Evolutionary conservation across 2,113 vertebrate genomes (phyloP).

Genomic region (Dissostichus mawsoni): DNA sequence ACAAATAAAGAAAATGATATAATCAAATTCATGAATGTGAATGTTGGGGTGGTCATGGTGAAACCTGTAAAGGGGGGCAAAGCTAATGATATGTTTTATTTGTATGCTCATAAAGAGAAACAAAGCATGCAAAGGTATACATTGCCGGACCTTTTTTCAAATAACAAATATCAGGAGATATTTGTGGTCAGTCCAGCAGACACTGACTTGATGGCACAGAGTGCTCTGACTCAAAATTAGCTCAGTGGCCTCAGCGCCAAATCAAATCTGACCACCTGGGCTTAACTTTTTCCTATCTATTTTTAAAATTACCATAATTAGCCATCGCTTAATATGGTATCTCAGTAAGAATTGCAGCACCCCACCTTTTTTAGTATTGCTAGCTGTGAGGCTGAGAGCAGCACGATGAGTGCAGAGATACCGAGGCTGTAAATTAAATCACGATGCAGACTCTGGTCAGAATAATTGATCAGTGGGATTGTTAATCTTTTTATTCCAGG

Average conservation of each 20-base stretch:
- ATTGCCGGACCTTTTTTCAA: not conserved
- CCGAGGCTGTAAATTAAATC: constrained; percentile 2
- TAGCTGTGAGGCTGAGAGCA: constrained; percentile 17
- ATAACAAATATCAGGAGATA: not conserved
- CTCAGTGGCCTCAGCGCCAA: constrained; percentile 19
- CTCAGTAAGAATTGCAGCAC: constrained; percentile 10
- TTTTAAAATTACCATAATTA: constrained; percentile 42
- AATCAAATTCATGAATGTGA: not conserved
- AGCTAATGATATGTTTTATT: not conserved
- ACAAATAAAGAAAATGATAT: not conserved
- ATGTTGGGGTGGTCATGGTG: not conserved
- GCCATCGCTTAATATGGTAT: constrained; percentile 19
- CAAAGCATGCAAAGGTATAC: not conserved
- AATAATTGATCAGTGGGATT: constrained; percentile 30
- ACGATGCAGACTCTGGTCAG: not conserved
- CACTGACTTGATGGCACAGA: constrained; percentile 18
- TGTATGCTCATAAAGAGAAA: not conserved
- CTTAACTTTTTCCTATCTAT: constrained; percentile 2
- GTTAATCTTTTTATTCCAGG: constrained; percentile 5
- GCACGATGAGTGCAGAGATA: not conserved
- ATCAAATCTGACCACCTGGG: constrained; percentile 8
- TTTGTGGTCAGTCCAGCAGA: constrained; percentile 4
- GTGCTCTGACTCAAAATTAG: not conserved
- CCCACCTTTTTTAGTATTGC: not conserved
- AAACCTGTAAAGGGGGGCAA: not conserved